Evolutionary conservation across 2,888 invertebrate genomes (phyloP).

Genomic region (Geophilus truncorum): DNA sequence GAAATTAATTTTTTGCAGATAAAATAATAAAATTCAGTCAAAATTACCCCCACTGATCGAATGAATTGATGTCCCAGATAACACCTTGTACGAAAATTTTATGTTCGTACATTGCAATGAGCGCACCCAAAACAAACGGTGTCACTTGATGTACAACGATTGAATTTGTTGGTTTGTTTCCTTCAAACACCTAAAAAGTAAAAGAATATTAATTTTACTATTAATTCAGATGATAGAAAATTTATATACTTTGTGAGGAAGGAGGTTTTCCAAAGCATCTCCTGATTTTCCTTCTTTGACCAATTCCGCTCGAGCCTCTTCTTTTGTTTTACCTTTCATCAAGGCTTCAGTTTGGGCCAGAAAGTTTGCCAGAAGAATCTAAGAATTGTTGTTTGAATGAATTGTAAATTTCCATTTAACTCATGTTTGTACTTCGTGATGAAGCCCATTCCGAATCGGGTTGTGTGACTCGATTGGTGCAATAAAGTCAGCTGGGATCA

Average conservation of each 20-base stretch:
- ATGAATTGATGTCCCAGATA: slow-evolving; percentile 99
- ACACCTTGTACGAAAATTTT: slow-evolving; percentile 98
- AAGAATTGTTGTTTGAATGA: slow-evolving; percentile 25
- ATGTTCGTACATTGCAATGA: slow-evolving; percentile 97
- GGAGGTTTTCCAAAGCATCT: slow-evolving; percentile 68
- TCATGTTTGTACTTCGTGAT: slow-evolving; percentile 65
- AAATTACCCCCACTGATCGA: slow-evolving; percentile 93
- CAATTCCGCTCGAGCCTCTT: slow-evolving; percentile 72
- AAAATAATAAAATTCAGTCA: no score
- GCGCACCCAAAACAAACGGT: slow-evolving; percentile 85
- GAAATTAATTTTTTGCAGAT: no score
- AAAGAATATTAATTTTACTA: background rate
- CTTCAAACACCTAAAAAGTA: slow-evolving; percentile 57
- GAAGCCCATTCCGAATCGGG: slow-evolving; percentile 68
- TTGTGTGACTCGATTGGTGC: slow-evolving; percentile 90
- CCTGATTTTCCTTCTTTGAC: slow-evolving; percentile 68
- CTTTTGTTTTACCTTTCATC: slow-evolving; percentile 70
- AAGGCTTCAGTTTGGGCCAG: slow-evolving; percentile 98
- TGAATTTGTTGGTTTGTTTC: slow-evolving; percentile 96
- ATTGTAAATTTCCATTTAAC: background rate
- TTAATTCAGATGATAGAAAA: background rate
- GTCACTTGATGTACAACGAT: slow-evolving; percentile 86
- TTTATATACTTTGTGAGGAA: slow-evolving; percentile 85
- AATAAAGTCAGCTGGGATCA: slow-evolving; percentile 96
- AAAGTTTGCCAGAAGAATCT: slow-evolving; percentile 91